A percentile compares a stretch with the other conserved stretches of the same genome.
These are phyloP conservation scores for Baryphthengus martii DNA, from an alignment of 2,113 vertebrate genomes.

Conservation along the genomic window DNA sequence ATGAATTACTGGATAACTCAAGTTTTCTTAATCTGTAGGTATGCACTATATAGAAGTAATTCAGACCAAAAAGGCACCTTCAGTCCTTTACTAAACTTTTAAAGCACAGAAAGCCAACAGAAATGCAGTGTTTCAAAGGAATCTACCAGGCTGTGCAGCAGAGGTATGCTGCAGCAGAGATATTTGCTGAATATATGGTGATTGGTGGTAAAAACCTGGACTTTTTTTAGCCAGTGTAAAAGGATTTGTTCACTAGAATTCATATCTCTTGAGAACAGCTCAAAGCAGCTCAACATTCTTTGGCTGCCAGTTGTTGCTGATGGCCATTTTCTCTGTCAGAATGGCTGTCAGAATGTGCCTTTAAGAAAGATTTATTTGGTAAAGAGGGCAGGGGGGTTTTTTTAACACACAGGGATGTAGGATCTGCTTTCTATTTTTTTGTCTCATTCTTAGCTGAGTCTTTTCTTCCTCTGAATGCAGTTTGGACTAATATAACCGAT, in stretches of 20 bases:
- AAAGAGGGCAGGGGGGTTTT: not conserved
- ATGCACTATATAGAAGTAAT: not conserved
- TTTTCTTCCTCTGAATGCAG: not conserved
- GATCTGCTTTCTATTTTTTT: not conserved
- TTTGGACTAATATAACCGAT: not conserved
- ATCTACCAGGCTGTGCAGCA: not conserved
- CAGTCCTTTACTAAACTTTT: not conserved
- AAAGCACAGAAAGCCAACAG: not conserved
- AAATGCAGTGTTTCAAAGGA: not conserved
- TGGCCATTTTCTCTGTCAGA: conserved; percentile 53
- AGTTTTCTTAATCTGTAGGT: not conserved
- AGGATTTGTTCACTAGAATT: conserved; percentile 34
- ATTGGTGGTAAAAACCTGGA: not conserved
- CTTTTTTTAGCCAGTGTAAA: not conserved
- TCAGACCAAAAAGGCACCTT: not conserved
- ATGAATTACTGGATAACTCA: not conserved
- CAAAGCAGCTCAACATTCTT: conserved; percentile 50
- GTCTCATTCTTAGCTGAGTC: not conserved
- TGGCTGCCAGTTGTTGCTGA: conserved; percentile 32
- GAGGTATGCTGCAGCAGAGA: not conserved
- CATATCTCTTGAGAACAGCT: conserved; percentile 16
- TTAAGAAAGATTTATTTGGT: conserved; percentile 66
- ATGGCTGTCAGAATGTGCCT: conserved; percentile 52
- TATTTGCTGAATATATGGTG: not conserved
- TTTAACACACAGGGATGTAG: not conserved